phyloP scores from a whole-genome alignment of 2,888 invertebrate genomes.

The Phymatocera aterrima region DNA sequence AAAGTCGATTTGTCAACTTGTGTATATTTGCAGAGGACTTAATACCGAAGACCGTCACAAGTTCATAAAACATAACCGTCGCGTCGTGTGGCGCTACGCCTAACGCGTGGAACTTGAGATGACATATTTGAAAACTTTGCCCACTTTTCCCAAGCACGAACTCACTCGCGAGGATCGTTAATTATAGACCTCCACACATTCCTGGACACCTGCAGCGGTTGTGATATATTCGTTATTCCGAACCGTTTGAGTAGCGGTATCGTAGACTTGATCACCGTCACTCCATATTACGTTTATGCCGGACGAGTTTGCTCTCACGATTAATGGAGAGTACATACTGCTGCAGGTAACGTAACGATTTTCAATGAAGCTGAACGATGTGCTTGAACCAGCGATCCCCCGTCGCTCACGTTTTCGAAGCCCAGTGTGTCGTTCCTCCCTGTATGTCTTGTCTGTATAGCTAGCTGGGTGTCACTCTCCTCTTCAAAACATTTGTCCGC shows the following conservation, averaged over 20 bases:
- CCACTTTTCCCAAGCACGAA: slow-evolving; percentile 20
- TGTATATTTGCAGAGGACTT: slow-evolving; percentile 23
- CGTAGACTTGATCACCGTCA: neutral
- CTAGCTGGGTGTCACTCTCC: slow-evolving; percentile 15
- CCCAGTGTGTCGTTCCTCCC: slow-evolving; percentile 13
- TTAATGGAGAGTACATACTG: neutral
- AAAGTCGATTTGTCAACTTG: slow-evolving; percentile 32
- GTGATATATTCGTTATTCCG: neutral
- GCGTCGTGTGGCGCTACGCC: slow-evolving; percentile 7
- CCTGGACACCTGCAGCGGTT: slow-evolving; percentile 8
- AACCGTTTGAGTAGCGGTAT: neutral
- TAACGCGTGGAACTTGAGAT: slow-evolving; percentile 17
- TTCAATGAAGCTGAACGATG: neutral
- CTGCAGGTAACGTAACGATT: no score
- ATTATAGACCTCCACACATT: neutral
- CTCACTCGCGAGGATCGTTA: slow-evolving; percentile 18
- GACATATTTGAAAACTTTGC: slow-evolving; percentile 27
- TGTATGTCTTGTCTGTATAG: neutral
- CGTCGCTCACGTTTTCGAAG: neutral
- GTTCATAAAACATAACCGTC: slow-evolving; percentile 11
- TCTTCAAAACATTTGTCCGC: slow-evolving; percentile 47
- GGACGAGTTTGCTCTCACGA: neutral
- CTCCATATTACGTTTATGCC: neutral
- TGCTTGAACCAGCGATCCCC: neutral
- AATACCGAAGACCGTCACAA: slow-evolving; percentile 3